Evolutionary conservation across 2,113 vertebrate species (phyloP).

Genomic region (Haplochromis vanheusdeni): DNA sequence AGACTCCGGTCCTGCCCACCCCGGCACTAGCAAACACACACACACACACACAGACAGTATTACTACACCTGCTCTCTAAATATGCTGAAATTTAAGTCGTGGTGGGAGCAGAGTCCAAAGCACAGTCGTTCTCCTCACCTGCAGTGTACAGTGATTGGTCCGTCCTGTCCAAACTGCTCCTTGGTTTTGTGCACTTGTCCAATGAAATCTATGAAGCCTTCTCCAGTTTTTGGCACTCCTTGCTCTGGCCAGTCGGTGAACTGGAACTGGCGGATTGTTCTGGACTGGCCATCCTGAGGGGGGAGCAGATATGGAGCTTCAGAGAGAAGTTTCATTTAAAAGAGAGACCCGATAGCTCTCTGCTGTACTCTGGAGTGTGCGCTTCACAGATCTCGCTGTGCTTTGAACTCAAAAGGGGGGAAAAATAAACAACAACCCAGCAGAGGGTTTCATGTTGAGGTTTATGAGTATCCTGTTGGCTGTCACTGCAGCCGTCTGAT

Average conservation of each 20-base stretch:
- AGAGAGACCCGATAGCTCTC: not conserved
- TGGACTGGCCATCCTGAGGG: constrained; percentile 87
- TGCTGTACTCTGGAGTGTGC: constrained; percentile 52
- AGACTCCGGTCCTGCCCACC: constrained; percentile 90
- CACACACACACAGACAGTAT: not conserved
- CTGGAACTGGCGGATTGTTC: constrained; percentile 97
- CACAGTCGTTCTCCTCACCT: constrained; percentile 69
- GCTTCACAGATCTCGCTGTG: not conserved
- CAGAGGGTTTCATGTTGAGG: not conserved
- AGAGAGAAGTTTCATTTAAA: not conserved
- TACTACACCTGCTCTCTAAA: not conserved
- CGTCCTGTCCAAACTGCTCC: constrained; percentile 94
- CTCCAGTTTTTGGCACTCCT: constrained; percentile 94
- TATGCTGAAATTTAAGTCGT: not conserved
- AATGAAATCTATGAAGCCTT: constrained; percentile 96
- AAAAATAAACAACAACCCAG: not conserved
- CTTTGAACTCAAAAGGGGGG: not conserved
- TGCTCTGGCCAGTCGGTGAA: constrained; percentile 98
- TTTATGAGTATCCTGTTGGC: not conserved
- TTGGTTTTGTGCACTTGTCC: constrained; percentile 98
- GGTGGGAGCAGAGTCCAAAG: not conserved
- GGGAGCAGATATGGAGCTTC: not conserved
- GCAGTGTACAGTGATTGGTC: constrained; percentile 95
- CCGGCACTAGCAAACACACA: constrained; percentile 73
- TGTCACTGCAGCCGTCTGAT: not conserved